Conservation (phyloP, 2,797 vertebrate genomes). For the Acanthurus tractus region DNA sequence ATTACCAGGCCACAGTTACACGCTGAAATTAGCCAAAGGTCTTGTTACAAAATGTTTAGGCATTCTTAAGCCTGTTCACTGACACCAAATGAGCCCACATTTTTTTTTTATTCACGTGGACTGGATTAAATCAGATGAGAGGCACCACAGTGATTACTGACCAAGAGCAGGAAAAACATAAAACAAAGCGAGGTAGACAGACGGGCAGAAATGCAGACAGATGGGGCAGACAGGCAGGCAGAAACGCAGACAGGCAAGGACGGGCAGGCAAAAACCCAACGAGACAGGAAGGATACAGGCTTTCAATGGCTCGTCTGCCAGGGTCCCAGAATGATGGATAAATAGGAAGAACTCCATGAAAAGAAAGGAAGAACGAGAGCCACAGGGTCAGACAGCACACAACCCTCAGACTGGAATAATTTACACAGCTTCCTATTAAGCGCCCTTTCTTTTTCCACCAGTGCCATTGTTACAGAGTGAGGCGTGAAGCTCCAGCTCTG, state of each 20-base stretch:
- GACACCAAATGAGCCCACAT: neutral
- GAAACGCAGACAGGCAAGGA: constrained; percentile 18
- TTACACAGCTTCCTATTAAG: constrained; percentile 59
- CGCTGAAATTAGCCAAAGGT: neutral
- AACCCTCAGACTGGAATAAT: constrained; percentile 63
- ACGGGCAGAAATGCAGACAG: neutral
- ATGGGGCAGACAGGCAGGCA: constrained; percentile 4
- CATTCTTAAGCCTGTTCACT: neutral
- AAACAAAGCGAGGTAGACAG: constrained; percentile 15
- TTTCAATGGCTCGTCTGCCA: constrained; percentile 57
- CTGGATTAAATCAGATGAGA: neutral
- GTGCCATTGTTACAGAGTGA: constrained; percentile 45
- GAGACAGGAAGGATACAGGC: constrained; percentile 65
- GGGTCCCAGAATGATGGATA: constrained; percentile 32
- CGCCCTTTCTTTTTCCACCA: constrained; percentile 45
- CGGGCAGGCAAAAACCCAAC: constrained; percentile 14
- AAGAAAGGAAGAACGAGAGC: constrained; percentile 71
- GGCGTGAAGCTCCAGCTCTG: constrained; percentile 32
- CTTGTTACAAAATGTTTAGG: neutral
- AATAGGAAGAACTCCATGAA: constrained; percentile 54
- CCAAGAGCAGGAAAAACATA: constrained; percentile 30
- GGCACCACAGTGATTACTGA: constrained; percentile 5
- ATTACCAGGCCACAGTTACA: too few species aligned
- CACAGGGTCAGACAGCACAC: constrained; percentile 61
- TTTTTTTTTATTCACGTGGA: constrained; percentile 22